Conservation (phyloP, 2,888 invertebrate genomes). For the Priocnemis perturbator region DNA sequence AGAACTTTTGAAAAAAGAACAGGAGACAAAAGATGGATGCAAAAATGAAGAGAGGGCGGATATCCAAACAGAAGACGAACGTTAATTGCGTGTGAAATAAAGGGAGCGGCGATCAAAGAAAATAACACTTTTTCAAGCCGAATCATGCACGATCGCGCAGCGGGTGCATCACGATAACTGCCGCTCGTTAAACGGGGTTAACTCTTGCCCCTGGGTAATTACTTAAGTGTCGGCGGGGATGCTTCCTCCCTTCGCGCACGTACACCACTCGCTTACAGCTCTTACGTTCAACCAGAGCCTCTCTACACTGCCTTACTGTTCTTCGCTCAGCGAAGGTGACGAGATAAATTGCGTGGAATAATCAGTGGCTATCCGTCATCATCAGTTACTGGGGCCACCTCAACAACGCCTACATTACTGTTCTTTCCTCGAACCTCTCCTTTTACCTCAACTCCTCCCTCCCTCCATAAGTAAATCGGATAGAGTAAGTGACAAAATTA, state of each 20-base stretch:
- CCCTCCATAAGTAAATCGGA: too few relatives aligned
- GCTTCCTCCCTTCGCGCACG: not conserved
- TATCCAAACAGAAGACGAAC: constrained; percentile 2
- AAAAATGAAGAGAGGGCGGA: not conserved
- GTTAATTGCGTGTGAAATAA: constrained; percentile 5
- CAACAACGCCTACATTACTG: not conserved
- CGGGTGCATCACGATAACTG: constrained; percentile 39
- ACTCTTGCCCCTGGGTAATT: constrained; percentile 45
- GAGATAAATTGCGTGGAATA: constrained; percentile 61
- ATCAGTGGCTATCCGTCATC: constrained; percentile 65
- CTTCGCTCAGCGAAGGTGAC: constrained; percentile 11
- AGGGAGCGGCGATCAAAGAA: not conserved
- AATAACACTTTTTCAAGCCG: not conserved
- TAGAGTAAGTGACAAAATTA: too few relatives aligned
- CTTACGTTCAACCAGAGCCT: constrained; percentile 5
- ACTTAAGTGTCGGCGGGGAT: constrained; percentile 39
- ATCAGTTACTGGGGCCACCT: constrained; percentile 39
- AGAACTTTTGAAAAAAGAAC: too few relatives aligned
- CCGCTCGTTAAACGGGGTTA: constrained; percentile 40
- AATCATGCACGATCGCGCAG: constrained; percentile 3
- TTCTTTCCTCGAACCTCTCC: not conserved
- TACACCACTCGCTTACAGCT: too few relatives aligned
- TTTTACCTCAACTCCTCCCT: constrained; percentile 1
- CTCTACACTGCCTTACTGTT: not conserved
- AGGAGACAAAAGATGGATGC: not conserved